Conservation (phyloP, 2,888 invertebrate species). For the Leucoptera coffeella region DNA sequence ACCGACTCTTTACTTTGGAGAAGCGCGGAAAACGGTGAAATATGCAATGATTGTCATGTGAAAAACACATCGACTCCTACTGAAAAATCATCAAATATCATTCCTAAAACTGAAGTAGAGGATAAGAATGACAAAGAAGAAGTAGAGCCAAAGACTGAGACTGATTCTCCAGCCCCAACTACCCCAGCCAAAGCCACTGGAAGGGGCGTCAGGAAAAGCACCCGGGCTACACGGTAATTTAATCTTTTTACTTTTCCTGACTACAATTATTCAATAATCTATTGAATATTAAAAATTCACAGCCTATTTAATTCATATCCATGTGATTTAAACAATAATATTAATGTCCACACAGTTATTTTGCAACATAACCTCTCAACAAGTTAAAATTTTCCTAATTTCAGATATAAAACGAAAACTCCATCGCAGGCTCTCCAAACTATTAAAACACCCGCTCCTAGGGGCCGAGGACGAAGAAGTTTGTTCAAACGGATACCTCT, state of each 20-base stretch:
- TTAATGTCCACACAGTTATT: too few species aligned
- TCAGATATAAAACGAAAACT: conserved; percentile 48
- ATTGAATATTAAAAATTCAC: too few species aligned
- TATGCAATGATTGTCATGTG: conserved; percentile 69
- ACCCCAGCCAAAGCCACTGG: conserved; percentile 42
- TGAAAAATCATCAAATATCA: conserved; percentile 16
- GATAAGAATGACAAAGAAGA: conserved; percentile 26
- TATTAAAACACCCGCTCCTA: conserved; percentile 29
- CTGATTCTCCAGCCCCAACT: too few species aligned
- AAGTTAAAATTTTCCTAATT: too few species aligned
- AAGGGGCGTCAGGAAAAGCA: conserved; percentile 54
- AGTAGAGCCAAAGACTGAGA: conserved; percentile 16
- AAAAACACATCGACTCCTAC: conserved; percentile 26
- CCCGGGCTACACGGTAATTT: conserved; percentile 50
- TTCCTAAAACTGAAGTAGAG: conserved; percentile 20
- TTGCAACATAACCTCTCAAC: too few species aligned
- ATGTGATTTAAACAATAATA: too few species aligned
- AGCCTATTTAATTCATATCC: too few species aligned
- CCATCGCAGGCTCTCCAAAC: conserved; percentile 19
- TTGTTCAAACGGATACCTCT: conserved; percentile 74
- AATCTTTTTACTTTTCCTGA: too few species aligned
- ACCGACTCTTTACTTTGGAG: conserved; percentile 72
- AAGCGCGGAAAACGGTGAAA: conserved; percentile 64
- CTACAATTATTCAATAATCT: too few species aligned
- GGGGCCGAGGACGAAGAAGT: conserved; percentile 70